phyloP scores from a whole-genome alignment of 1,140 invertebrate species.

The Drosophila parvula region DNA sequence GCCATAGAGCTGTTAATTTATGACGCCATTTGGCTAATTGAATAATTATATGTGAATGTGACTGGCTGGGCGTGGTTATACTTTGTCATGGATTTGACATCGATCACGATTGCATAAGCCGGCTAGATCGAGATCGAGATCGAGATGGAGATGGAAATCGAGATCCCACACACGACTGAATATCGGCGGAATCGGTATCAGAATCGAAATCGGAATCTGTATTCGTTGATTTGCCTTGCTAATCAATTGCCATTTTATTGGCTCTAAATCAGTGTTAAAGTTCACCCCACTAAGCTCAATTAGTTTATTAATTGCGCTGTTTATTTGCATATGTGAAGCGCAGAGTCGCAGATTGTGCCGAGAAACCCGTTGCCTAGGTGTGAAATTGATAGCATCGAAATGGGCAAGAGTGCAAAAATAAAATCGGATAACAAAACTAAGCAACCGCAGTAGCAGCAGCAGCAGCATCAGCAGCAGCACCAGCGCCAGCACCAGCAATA shows the following conservation, averaged over 20 bases:
- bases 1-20: slow-evolving; percentile 71
- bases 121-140: slow-evolving; percentile 26
- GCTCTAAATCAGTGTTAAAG: slow-evolving; percentile 47
- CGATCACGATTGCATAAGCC: slow-evolving; percentile 67
- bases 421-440: slow-evolving; percentile 72
- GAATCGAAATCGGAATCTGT: slow-evolving; percentile 42
- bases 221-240: slow-evolving; percentile 66
- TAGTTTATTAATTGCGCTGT: slow-evolving; percentile 55
- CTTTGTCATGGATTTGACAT: slow-evolving; percentile 56
- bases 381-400: slow-evolving; percentile 75
- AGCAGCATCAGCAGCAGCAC: slow-evolving; percentile 24
- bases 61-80: slow-evolving; percentile 58
- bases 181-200: slow-evolving; percentile 13
- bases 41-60: slow-evolving; percentile 77
- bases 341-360: slow-evolving; percentile 27
- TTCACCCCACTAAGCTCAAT: slow-evolving; percentile 47
- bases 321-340: slow-evolving; percentile 20
- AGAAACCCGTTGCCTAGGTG: slow-evolving; percentile 71
- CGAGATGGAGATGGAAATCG: slow-evolving; percentile 15
- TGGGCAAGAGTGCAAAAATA: slow-evolving; percentile 23
- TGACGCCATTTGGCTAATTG: slow-evolving; percentile 79
- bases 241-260: slow-evolving; percentile 34
- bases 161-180: slow-evolving; percentile 35
- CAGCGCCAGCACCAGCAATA: slow-evolving; percentile 34
- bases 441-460: slow-evolving; percentile 25